phyloP scores from a whole-genome alignment of 2,797 vertebrate species.

The Lemur catta region DNA sequence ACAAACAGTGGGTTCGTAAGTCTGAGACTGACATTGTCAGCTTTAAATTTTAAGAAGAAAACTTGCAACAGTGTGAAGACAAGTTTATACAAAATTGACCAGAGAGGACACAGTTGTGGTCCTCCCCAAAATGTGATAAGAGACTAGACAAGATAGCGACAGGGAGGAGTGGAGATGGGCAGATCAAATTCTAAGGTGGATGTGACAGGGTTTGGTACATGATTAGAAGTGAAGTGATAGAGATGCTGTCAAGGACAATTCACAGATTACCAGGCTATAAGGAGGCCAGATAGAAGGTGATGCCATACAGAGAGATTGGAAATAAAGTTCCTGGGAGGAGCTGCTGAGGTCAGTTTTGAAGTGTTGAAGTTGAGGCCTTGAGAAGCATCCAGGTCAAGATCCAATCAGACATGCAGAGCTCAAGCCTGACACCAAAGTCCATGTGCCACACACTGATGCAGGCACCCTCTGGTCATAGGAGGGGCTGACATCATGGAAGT shows the following conservation, averaged over 20 bases:
- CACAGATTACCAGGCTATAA: slow-evolving; percentile 11
- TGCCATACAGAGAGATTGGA: not conserved
- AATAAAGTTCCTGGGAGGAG: not conserved
- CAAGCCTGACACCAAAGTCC: not conserved
- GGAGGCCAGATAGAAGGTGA: not conserved
- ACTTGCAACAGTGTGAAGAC: not conserved
- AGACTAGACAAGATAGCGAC: not conserved
- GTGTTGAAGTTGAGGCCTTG: not conserved
- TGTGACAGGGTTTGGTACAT: not conserved
- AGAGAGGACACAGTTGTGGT: not conserved
- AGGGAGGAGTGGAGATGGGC: not conserved
- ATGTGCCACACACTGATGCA: not conserved
- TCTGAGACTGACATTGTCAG: not conserved
- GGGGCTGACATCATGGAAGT: not conserved
- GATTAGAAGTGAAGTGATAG: not conserved
- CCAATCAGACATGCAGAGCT: not conserved
- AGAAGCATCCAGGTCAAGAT: not conserved
- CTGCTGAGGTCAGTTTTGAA: not conserved
- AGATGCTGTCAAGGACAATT: not conserved
- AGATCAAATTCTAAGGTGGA: not conserved
- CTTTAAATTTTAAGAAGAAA: slow-evolving; percentile 25
- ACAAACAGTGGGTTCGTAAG: not conserved
- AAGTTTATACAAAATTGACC: not conserved
- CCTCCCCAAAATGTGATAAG: not conserved
- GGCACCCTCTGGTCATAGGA: not conserved